Evolutionary conservation across 92 coral and sea anemone species (phyloP), one percentile per base, ranked within the genome.

Genomic region (Parazoanthus darwini): DNA sequence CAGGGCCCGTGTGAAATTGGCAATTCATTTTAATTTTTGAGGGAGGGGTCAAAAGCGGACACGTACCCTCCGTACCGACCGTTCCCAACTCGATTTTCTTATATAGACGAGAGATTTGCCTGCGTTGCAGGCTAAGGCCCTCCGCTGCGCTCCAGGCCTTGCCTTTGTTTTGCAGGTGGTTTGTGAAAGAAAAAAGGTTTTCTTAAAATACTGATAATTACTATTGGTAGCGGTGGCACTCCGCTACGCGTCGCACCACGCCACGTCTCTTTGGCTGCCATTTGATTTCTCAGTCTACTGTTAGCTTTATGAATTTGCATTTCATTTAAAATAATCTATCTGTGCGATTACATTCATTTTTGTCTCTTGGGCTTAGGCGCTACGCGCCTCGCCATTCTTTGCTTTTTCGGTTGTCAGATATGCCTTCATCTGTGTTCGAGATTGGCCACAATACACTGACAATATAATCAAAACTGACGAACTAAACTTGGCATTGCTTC

Each of bases 231-330:
- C 71, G 0, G 71, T 65, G 71, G 71, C 71, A 65, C 71, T 65
- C 71, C 71, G 71, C 71, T 65, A 65, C 71, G 71, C 71, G 71
- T 65, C 71, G 71, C 71, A 65, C 71, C 71, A 65, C 71, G 71
- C 71, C 71, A 65, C 71, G 71, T 65, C 71, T 65, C 71, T 65
- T 5, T 26, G 71, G 71, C 71, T 65, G 71, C 71, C 71, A 5
- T 65, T 65, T 65, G 71, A 65, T 65, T 65, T 65, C 71, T 5
- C 22, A 65, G 71, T 65, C 71, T 8, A 65, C 71, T 65, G 71
- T 65, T 8, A 11, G 71, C 15, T 65, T 65, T 5, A 65, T 65
- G 71, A 65, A 65, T 65, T 65, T 65, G 71, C 71, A 65, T 65
- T 65, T 65, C 71, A 65, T 65, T 65, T 65, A 65, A 65, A 65